Evolutionary conservation across 2,797 vertebrate species (phyloP).

Genomic region (Siniperca scherzeri): DNA sequence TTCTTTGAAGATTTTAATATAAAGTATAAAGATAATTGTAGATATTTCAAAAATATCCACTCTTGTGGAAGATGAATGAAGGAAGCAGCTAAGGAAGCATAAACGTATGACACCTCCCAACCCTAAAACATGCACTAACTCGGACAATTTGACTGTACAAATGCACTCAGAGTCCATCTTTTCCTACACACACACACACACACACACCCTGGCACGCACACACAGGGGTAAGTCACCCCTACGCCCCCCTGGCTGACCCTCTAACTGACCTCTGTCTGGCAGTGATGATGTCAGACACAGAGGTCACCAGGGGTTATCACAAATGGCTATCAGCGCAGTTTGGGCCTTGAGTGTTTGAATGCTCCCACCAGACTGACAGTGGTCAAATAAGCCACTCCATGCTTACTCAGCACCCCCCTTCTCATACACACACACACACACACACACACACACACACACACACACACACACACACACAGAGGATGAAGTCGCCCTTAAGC

Average conservation of each 20-base stretch:
- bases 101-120: background rate
- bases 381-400: conserved; percentile 68
- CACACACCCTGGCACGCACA: background rate
- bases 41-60: background rate
- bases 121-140: background rate
- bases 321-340: conserved; percentile 58
- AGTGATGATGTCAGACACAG: conserved; percentile 65
- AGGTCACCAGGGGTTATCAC: conserved; percentile 75
- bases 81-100: background rate
- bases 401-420: conserved; percentile 71
- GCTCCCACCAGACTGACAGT: conserved; percentile 62
- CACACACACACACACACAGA: conserved; percentile 33
- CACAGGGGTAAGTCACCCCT: conserved; percentile 17
- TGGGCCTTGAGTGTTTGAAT: conserved; percentile 65
- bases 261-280: conserved; percentile 57
- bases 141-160: background rate
- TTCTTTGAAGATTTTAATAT: background rate
- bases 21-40: background rate
- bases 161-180: background rate
- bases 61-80: background rate
- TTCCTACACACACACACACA: conserved; percentile 17
- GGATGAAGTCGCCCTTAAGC: conserved; percentile 63
- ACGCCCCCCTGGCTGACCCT: conserved; percentile 33
- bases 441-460: conserved; percentile 14
- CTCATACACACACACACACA: conserved; percentile 34